Conservation (phyloP, 1,140 invertebrate species). For the Drosophila equinoxialis region DNA sequence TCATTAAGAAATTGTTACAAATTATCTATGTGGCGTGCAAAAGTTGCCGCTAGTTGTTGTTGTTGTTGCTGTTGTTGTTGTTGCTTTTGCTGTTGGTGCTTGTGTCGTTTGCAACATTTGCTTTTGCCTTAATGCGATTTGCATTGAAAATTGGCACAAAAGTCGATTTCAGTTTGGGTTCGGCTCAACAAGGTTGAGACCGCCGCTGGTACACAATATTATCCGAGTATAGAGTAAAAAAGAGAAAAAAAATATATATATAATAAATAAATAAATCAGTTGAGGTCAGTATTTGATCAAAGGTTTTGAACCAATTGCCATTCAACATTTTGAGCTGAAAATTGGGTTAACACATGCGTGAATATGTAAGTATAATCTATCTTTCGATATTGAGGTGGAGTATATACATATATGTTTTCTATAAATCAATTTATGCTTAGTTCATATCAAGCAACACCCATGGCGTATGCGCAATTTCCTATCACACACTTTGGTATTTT, state of each 20-base stretch:
- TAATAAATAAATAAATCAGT: conserved; percentile 18
- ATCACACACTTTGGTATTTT: conserved; percentile 49
- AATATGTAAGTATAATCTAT: neutral
- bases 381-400: no score
- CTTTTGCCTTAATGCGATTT: conserved; percentile 59
- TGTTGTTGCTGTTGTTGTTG: no score
- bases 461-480: conserved; percentile 50
- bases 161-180: conserved; percentile 51
- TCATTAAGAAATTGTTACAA: conserved; percentile 64
- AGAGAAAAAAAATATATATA: neutral
- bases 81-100: conserved; percentile 5
- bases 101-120: conserved; percentile 58
- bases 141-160: conserved; percentile 63
- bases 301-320: conserved; percentile 5
- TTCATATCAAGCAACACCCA: conserved; percentile 2
- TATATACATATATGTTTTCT: no score
- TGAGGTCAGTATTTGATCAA: conserved; percentile 4
- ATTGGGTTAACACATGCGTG: conserved; percentile 6
- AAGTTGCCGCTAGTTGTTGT: conserved; percentile 18
- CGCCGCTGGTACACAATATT: no score
- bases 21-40: conserved; percentile 53
- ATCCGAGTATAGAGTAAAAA: neutral
- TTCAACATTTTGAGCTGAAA: conserved; percentile 1
- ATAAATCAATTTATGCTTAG: conserved; percentile 31
- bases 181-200: conserved; percentile 38